Base-by-base conservation (phyloP, 2,888 invertebrate species). In the Holacanthella duospinosa region DNA sequence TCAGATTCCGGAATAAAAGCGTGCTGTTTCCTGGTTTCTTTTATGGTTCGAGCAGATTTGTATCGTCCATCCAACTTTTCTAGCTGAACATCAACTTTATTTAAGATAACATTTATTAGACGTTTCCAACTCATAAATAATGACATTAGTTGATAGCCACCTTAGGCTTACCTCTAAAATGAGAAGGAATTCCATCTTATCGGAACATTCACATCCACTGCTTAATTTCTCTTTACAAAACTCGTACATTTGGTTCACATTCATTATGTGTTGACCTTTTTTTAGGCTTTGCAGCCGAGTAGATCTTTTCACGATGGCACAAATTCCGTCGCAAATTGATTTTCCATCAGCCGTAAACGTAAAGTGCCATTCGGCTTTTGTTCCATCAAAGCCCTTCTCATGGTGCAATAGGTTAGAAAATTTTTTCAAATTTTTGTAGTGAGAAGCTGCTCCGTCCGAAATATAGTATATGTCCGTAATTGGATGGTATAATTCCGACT, bases 301-400 rank as follows among this genome's bases (percentile, higher is more conserved):
- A 6, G 36, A 9, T 16, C 36, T 6, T 36, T 36, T 36, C 9
- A 6, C 6, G 16, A 36, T 36, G 36, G 36, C 36, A 19, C 25
- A 55, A 26, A 55, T 24, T n/a, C 69, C 68, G 63, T 73, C 69
- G 64, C 70, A 66, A n/a, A 66, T 55, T 29, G 63, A 48, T 57
- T 71, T 72, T 3, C 72, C 70, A 64, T 71, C 70, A 9, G 43
- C 29, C 12, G 69, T 65, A 19, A 65, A 64, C 61, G 68, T 67
- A 57, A 71, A 71, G 53, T 71, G 53, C 69, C 69, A 73, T 59
- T 71, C 67, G 24, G 69, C 72, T 29, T 27, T 28, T 1, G 68
- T 19, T 9, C 64, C 64, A n/a, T n/a, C n/a, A 59, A 65, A 66
- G 54, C 71, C 69, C 2, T 24, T 19, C n/a, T 64, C 36, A 29